Conservation (phyloP, 2,797 vertebrate species). For the Distichodus sexfasciatus region DNA sequence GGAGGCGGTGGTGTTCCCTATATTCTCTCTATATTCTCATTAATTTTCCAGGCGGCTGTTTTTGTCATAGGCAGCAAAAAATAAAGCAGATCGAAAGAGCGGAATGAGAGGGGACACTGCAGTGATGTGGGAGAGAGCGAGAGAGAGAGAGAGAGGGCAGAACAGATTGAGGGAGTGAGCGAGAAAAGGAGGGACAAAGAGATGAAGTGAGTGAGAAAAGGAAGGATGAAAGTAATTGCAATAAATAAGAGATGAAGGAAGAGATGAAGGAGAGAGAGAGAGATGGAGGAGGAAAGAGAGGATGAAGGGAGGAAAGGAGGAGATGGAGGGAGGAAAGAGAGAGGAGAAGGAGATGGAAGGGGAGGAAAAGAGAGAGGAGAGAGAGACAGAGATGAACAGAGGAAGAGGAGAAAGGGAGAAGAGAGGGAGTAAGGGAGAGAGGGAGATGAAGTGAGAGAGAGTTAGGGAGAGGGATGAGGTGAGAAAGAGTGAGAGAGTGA, state of each 20-base stretch:
- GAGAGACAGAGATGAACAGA: conserved; percentile 19
- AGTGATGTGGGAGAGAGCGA: conserved; percentile 45
- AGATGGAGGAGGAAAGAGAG: conserved; percentile 42
- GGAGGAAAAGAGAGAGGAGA: conserved; percentile 8
- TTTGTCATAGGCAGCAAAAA: conserved; percentile 40
- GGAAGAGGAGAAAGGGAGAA: conserved; percentile 47
- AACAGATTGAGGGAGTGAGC: too few species aligned
- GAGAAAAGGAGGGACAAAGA: conserved; percentile 45
- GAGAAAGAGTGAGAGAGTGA: conserved; percentile 47
- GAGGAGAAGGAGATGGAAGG: conserved; percentile 47
- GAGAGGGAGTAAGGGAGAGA: conserved; percentile 52
- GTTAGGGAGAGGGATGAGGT: conserved; percentile 15
- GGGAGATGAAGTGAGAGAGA: conserved; percentile 2
- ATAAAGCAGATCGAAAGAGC: not conserved
- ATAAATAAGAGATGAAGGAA: conserved; percentile 25
- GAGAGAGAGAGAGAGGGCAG: conserved; percentile 47
- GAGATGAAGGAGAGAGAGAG: not conserved
- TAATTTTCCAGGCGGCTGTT: conserved; percentile 61
- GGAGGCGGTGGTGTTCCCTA: too few species aligned
- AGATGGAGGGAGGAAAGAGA: conserved; percentile 49
- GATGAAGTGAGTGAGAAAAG: conserved; percentile 45
- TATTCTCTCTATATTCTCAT: conserved; percentile 54
- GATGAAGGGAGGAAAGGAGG: conserved; percentile 41
- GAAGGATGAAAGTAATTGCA: too few species aligned
- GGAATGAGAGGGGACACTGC: conserved; percentile 45